Evolutionary conservation across 1,140 invertebrate genomes (phyloP), one percentile per base, ranked within the genome.

Genomic region (Drosophila serrata): DNA sequence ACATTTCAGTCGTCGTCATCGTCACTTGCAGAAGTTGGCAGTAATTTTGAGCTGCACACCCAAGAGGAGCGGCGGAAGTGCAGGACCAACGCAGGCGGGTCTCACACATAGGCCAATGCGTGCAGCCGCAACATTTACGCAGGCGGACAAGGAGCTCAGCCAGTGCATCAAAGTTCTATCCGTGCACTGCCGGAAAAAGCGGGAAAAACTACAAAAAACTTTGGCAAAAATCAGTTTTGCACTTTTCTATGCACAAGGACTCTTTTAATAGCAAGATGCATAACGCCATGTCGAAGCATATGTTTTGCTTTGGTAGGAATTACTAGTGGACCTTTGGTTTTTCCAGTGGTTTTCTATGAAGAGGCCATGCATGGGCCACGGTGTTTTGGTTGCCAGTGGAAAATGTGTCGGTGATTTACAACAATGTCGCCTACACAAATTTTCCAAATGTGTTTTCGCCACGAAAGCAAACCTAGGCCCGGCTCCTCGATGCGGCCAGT

Each of bases 381-480:
- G 45, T 56, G 69, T 75, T 75, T 75, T 53, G 55, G 74, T 57
- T 63, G 82, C 42, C 62, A 61, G 67, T 73, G 79, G 70, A 88
- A 88, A 87, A 90, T 90, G 85, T 88, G 84, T 88, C 68, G 80
- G 84, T 88, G 77, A 90, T 88, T 88, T 88, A 88, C 85, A 88
- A 90, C 81, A 88, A 85, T 88, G 85, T 85, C 81, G 81, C 85
- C 85, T 88, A 85, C 85, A 85, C 85, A 88, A 88, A 90, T 88
- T 88, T 88, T 81, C 85, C 81, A 90, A 88, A 88, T 88, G 84
- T 90, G 84, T 88, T 90, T 88, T 90, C 78, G 85, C 85, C 85
- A 81, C 81, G 85, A 88, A 85, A 62, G 77, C 77, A 81, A 84
- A 85, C 77, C 70, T 56, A 68, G 58, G 63, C 76, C 67, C 31